Base-by-base conservation (phyloP, 2,888 invertebrate genomes). In the Drosophila anomalata region DNA sequence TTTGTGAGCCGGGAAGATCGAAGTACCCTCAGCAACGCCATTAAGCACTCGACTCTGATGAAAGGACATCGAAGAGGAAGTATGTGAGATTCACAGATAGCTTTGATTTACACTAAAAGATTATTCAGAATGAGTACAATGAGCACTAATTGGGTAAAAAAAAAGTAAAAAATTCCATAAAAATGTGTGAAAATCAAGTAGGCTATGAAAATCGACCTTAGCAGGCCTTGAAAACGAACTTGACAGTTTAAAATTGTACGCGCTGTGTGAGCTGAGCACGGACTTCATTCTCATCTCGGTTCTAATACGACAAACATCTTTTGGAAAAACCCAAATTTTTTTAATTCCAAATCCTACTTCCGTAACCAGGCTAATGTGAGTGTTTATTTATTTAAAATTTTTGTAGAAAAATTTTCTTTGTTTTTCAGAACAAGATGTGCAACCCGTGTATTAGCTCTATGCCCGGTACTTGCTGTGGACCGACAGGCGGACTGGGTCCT, bases 381-480 rank as follows among this genome's bases (percentile, higher is more conserved):
- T 72, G 55, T n/a, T 8, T 3, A 9, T 33, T 36, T 7, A 2
- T 36, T n/a, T 20, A 46, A 14, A 20, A 53, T 9, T 17, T 2
- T n/a, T 22, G 1, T 33, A 9, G 4, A 4, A 36, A 12, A 66
- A 66, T 67, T 50, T 11, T 5, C 14, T 36, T 24, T 26, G 42
- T 5, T n/a, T 7, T n/a, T 11, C 22, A 48, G 31, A 14, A 22
- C 33, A 65, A 61, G 26, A 84, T 84, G 84, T 84, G 84, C 52
- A 84, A 86, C 63, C 83, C 81, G 6, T 75, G 79, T 51, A 54
- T 84, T 44, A 62, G 79, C 31, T 76, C 87, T 0, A 83, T 83
- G 76, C 76, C 80, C 24, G 84, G 84, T n/a, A 77, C 79, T 14
- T 84, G 84, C 60, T 84, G 84, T 55, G 84, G 84, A 29, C 87